Evolutionary conservation across 1,140 invertebrate species (phyloP).

Genomic region (Popillia japonica): DNA sequence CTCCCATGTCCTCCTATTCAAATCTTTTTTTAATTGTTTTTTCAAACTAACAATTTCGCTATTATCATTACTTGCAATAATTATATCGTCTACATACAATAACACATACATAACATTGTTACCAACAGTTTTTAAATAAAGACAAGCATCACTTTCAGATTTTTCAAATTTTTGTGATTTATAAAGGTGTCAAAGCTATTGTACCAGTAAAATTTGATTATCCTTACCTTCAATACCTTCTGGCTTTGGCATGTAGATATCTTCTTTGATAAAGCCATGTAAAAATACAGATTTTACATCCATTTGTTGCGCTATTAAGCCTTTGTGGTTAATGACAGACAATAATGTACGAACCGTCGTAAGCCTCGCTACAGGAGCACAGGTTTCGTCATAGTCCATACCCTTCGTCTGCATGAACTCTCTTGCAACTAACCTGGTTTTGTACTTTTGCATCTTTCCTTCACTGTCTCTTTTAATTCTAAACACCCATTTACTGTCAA

Average conservation of each 20-base stretch:
- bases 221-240: constrained; percentile 53
- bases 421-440: constrained; percentile 56
- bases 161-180: constrained; percentile 7
- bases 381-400: constrained; percentile 58
- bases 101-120: constrained; percentile 20
- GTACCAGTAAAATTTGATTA: background rate
- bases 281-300: constrained; percentile 59
- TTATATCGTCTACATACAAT: constrained; percentile 37
- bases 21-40: constrained; percentile 38
- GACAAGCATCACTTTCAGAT: constrained; percentile 29
- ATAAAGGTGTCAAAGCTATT: constrained; percentile 40
- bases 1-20: constrained; percentile 28
- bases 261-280: constrained; percentile 60
- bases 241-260: constrained; percentile 59
- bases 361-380: constrained; percentile 54
- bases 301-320: constrained; percentile 46
- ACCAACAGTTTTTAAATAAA: constrained; percentile 18
- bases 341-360: constrained; percentile 48
- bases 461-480: constrained; percentile 35
- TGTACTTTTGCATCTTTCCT: constrained; percentile 32
- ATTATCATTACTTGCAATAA: constrained; percentile 23
- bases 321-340: constrained; percentile 41
- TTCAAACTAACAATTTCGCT: constrained; percentile 30
- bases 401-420: constrained; percentile 58
- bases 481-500: constrained; percentile 49